phyloP scores from a whole-genome alignment of 2,888 invertebrate species.

The Argyra leucocephala region DNA sequence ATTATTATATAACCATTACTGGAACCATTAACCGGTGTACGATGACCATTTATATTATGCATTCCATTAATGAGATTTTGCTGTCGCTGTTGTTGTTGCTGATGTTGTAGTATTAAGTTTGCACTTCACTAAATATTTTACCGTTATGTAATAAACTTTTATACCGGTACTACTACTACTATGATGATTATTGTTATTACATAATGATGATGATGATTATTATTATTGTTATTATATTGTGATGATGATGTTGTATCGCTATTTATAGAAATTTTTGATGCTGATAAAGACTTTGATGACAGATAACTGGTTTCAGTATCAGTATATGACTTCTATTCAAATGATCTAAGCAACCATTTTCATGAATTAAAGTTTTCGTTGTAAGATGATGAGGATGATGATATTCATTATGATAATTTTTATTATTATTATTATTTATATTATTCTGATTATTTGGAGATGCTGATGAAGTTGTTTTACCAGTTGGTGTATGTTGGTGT shows the following conservation, averaged over 20 bases:
- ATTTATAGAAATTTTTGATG: slow-evolving; percentile 42
- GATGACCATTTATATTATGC: slow-evolving; percentile 16
- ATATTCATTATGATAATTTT: slow-evolving; percentile 6
- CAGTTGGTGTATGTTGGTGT: slow-evolving; percentile 18
- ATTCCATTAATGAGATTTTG: slow-evolving; percentile 16
- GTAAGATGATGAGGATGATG: slow-evolving; percentile 26
- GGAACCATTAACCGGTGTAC: slow-evolving; percentile 8
- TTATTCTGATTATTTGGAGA: background rate
- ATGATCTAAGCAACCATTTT: slow-evolving; percentile 33
- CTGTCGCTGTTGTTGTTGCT: slow-evolving; percentile 18
- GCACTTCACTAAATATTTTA: slow-evolving; percentile 18
- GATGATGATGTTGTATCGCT: slow-evolving; percentile 37
- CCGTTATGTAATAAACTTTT: background rate
- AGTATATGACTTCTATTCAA: slow-evolving; percentile 28
- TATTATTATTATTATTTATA: background rate
- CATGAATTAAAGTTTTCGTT: slow-evolving; percentile 41
- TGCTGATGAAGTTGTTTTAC: background rate
- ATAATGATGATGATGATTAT: slow-evolving; percentile 31
- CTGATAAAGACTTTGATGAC: slow-evolving; percentile 36
- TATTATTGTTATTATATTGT: too few species aligned
- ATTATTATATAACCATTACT: background rate
- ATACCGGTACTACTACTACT: background rate
- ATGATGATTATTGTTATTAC: slow-evolving; percentile 27
- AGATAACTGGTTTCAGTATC: slow-evolving; percentile 28
- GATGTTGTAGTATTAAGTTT: slow-evolving; percentile 23